phyloP scores from a whole-genome alignment of 2,888 invertebrate genomes.

The Zygogramma bicolorata region DNA sequence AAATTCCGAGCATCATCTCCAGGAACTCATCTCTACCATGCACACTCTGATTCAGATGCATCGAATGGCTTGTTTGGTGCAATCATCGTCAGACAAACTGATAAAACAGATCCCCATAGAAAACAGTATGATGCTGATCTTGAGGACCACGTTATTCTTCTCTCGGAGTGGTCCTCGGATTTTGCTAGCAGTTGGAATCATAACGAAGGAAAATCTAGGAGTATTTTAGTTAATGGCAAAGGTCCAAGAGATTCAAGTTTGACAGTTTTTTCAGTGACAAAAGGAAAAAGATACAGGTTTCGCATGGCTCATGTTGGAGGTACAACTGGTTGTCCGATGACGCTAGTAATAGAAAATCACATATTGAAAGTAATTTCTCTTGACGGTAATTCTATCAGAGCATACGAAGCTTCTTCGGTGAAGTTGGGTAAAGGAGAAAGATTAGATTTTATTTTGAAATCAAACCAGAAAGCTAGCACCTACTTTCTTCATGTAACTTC shows the following conservation, averaged over 20 bases:
- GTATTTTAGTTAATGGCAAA: constrained; percentile 75
- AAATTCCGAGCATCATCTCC: constrained; percentile 76
- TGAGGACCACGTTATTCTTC: constrained; percentile 76
- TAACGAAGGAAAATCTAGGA: constrained; percentile 59
- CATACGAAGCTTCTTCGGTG: constrained; percentile 71
- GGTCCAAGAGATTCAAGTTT: constrained; percentile 65
- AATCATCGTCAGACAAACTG: constrained; percentile 77
- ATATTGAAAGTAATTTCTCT: constrained; percentile 75
- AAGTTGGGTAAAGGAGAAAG: constrained; percentile 79
- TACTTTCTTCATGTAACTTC: constrained; percentile 75
- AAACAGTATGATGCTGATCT: constrained; percentile 79
- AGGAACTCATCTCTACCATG: constrained; percentile 82
- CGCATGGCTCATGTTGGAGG: constrained; percentile 77
- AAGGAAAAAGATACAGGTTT: constrained; percentile 75
- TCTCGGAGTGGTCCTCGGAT: constrained; percentile 74
- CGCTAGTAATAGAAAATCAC: constrained; percentile 76
- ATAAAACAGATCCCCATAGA: constrained; percentile 72
- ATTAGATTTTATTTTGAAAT: constrained; percentile 79
- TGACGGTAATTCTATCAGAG: constrained; percentile 77
- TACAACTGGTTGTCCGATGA: constrained; percentile 76
- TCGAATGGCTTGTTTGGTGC: constrained; percentile 80
- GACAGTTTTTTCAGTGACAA: constrained; percentile 69
- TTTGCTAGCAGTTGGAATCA: constrained; percentile 61
- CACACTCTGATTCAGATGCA: constrained; percentile 77
- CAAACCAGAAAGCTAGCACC: constrained; percentile 70